Evolutionary conservation across 2,888 invertebrate genomes (phyloP).

Genomic region (Volucella zonaria): DNA sequence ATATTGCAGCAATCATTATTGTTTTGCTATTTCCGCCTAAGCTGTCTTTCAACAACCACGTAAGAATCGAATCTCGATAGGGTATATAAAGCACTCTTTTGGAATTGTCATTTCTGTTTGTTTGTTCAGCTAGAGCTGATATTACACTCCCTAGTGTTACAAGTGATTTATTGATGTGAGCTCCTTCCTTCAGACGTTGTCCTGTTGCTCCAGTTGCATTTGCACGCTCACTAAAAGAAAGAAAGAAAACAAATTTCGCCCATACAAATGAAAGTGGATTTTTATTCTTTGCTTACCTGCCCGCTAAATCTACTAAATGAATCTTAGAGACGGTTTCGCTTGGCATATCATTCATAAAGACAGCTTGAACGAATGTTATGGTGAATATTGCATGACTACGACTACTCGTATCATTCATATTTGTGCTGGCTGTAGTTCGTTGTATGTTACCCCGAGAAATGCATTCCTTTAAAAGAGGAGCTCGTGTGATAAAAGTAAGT

Average conservation of each 20-base stretch:
- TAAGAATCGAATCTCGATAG: constrained; percentile 93
- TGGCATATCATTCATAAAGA: constrained; percentile 93
- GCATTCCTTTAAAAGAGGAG: constrained; percentile 85
- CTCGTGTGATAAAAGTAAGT: not conserved
- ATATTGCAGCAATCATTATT: constrained; percentile 93
- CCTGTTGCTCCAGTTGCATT: constrained; percentile 96
- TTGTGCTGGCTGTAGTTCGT: constrained; percentile 93
- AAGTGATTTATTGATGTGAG: constrained; percentile 94
- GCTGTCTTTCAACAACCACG: constrained; percentile 94
- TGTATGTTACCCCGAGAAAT: constrained; percentile 91
- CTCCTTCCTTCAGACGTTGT: constrained; percentile 93
- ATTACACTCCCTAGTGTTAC: constrained; percentile 94
- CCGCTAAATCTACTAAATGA: constrained; percentile 94
- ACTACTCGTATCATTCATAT: constrained; percentile 96
- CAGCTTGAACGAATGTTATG: constrained; percentile 94
- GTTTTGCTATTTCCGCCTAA: constrained; percentile 95
- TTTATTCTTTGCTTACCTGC: constrained; percentile 85
- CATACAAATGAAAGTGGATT: not conserved
- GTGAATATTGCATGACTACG: constrained; percentile 96
- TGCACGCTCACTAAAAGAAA: constrained; percentile 88
- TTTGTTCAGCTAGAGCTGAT: constrained; percentile 90
- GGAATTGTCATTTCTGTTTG: constrained; percentile 82
- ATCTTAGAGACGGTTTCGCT: constrained; percentile 95
- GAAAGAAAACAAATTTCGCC: no score
- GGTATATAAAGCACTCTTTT: constrained; percentile 89